Evolutionary conservation across 92 coral and sea anemone species (phyloP).

Genomic region (Muricea muricata): DNA sequence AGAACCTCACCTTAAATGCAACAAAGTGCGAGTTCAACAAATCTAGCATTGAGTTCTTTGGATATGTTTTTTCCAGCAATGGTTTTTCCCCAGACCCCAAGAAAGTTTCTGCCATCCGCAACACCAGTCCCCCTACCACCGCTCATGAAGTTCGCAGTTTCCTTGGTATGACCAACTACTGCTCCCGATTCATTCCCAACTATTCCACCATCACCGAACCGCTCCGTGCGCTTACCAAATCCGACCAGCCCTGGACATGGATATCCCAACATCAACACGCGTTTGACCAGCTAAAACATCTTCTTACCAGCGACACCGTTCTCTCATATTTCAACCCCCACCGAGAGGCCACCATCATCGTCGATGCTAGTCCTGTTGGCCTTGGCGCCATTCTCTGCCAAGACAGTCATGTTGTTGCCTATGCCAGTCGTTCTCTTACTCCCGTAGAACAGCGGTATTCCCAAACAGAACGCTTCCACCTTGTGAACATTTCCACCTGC

Average conservation of each 20-base stretch:
- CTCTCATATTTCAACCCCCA: slow-evolving; percentile 38
- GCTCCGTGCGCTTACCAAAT: slow-evolving; percentile 42
- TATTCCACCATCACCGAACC: slow-evolving; percentile 38
- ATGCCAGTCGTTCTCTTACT: not conserved
- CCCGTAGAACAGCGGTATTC: not conserved
- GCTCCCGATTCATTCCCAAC: slow-evolving; percentile 53
- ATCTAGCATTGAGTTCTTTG: slow-evolving; percentile 59
- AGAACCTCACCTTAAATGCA: slow-evolving; percentile 28
- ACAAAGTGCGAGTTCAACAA: slow-evolving; percentile 55
- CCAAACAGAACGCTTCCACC: not conserved
- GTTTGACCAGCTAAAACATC: slow-evolving; percentile 30
- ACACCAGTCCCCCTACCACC: slow-evolving; percentile 56
- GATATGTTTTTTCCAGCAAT: slow-evolving; percentile 55
- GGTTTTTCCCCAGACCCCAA: slow-evolving; percentile 66
- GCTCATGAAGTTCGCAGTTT: slow-evolving; percentile 54
- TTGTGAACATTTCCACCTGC: not conserved
- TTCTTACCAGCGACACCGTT: slow-evolving; percentile 32
- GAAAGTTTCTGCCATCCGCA: slow-evolving; percentile 57
- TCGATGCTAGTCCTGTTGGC: slow-evolving; percentile 50
- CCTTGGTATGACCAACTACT: slow-evolving; percentile 65
- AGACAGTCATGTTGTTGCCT: not conserved
- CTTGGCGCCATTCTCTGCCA: slow-evolving; percentile 28
- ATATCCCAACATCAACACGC: slow-evolving; percentile 25
- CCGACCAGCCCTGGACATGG: slow-evolving; percentile 43
- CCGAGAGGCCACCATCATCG: slow-evolving; percentile 16